Base-by-base conservation (phyloP, 2,113 vertebrate species). In the Halcyon malimbica region DNA sequence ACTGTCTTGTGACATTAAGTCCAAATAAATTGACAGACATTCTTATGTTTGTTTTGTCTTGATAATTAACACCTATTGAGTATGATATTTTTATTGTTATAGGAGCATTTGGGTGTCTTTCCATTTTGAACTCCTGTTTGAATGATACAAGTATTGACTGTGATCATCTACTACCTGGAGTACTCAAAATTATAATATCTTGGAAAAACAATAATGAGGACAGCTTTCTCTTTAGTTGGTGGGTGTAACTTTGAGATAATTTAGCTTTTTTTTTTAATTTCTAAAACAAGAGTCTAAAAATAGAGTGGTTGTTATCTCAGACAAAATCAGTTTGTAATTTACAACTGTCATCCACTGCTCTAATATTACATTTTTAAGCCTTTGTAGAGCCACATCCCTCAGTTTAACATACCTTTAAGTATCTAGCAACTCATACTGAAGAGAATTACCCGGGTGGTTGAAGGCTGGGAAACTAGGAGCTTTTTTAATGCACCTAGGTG, bases 71-170 rank as follows among this genome's bases (percentile, higher is more conserved):
- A 29, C 46, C 4, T 82, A 51, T 16, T 56, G 19, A 29, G 6
- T 46, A 24, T 89, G 20, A 19, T 37, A 28, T 87, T 90, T 37
- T 73, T 90, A 42, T 80, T 97, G 83, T 96, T 93, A 65, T 84
- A 99, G 99, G 99, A 97, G 98, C 99, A 69, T 99, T 98, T 96
- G 99, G 98, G 17, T 98, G 98, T 97, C 98, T 99, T 95, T 98
- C 98, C 18, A 98, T 99, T 97, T 98, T 99, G 93, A 98, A 99
- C 92, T 99, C 98, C 83, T 99, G 99, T 90, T 96, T 99, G 57
- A 96, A 98, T 59, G 97, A 97, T 5, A 86, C 95, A 92, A 98
- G 97, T 18, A 91, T 97, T 62, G 97, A 98, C 35, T 98, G 99
- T 88, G 98, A 97, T 39, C 98, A 99, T 86, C 82, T 99, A 5